Base-by-base conservation (phyloP, 2,888 invertebrate genomes). In the Ennomos fuscantarius region DNA sequence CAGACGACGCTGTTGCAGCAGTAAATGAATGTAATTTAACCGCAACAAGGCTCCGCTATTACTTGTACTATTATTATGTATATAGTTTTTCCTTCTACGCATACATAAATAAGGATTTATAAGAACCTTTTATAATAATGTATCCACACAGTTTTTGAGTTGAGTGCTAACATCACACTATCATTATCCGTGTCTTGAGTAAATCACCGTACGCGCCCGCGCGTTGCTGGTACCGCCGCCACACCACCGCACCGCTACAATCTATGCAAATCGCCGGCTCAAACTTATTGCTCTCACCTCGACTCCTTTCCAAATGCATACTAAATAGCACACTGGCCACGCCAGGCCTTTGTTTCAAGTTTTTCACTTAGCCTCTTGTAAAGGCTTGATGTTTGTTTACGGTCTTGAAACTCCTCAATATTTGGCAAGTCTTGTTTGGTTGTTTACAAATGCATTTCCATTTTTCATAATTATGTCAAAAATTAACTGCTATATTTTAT, bases 241-340 rank as follows among this genome's bases (percentile, higher is more conserved):
- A 70, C 50, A 39, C 9, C 44, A 48, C 40, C 44, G 57, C 35
- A 33, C 68, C 72, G 72, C 78, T 81, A 81, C 89, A 91, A 91
- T 91, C 90, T 91, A 92, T 91, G 92, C 89, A 91, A 92, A 91
- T 91, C 85, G 83, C 81, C 72, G 72, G 74, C 83, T 84, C 84
- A 84, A 87, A 91, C 88, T 91, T 91, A 90, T 91, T 89, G 87
- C 90, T 91, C 90, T 90, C 90, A 86, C 87, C 88, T 89, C 86
- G 78, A 86, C 86, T 88, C 87, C 89, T 90, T 90, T 90, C 87
- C 87, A 89, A 90, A 89, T 89, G 90, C 88, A 91, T 90, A 91
- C 88, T 91, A 90, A 90, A 89, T 80, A 90, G 84, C 81, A 65
- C 68, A 70, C 74, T 78, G 76, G 73, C 81, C 81, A 81, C 78